Conservation (phyloP, 2,797 vertebrate species). For the Manis crassicaudata region DNA sequence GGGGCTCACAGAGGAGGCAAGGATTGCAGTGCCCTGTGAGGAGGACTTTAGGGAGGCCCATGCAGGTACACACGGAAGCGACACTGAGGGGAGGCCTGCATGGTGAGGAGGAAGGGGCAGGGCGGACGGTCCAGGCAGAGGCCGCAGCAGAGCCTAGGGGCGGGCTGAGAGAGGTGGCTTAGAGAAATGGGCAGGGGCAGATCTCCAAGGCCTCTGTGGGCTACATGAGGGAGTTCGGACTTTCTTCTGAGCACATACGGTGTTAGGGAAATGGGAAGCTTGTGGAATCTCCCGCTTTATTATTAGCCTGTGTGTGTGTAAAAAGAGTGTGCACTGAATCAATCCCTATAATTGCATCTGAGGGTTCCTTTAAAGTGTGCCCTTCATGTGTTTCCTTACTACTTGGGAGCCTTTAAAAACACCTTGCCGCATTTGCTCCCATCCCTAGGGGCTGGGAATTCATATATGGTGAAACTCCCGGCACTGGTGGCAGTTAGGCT, state of each 20-base stretch:
- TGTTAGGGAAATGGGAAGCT: not conserved
- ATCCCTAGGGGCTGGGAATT: not conserved
- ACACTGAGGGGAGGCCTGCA: not conserved
- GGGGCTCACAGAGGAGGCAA: too few relatives aligned
- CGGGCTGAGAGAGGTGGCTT: rapidly evolving
- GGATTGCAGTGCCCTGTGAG: too few relatives aligned
- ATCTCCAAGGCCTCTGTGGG: not conserved
- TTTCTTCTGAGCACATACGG: not conserved
- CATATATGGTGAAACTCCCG: rapidly evolving
- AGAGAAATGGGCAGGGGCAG: not conserved
- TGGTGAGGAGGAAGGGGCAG: not conserved
- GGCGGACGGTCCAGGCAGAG: rapidly evolving
- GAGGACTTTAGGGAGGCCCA: not conserved
- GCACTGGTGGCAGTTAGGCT: rapidly evolving
- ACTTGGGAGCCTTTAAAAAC: not conserved
- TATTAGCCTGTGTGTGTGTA: not conserved
- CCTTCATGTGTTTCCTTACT: not conserved
- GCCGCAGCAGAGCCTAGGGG: not conserved
- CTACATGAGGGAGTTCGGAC: rapidly evolving
- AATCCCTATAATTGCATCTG: not conserved
- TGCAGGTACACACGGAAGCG: rapidly evolving
- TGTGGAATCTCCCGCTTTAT: rapidly evolving
- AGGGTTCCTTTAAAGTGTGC: not conserved
- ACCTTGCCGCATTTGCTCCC: not conserved
- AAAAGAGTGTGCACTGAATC: not conserved